These are phyloP conservation scores for Phyllostomus hastatus DNA, from an alignment of 2,113 vertebrate genomes.

Conservation along the genomic window DNA sequence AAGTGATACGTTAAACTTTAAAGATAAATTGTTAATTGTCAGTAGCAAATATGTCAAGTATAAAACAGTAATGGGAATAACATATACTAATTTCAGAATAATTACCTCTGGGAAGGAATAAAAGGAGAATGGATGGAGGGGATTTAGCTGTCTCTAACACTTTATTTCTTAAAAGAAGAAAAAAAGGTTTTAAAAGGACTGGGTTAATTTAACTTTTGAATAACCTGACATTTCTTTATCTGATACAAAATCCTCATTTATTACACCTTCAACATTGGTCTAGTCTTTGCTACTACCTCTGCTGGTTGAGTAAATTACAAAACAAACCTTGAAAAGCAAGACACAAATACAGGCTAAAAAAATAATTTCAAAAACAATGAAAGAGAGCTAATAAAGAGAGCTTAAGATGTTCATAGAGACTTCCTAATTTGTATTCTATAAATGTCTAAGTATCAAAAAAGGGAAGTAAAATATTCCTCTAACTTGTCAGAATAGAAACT, in stretches of 20 bases:
- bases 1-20: not conserved
- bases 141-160: not conserved
- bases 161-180: conserved; percentile 11
- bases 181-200: not conserved
- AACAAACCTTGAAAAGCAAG: conserved; percentile 42
- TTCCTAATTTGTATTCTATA: not conserved
- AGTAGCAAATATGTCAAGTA: not conserved
- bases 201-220: conserved; percentile 20
- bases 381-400: not conserved
- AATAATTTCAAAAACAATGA: not conserved
- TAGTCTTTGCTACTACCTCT: not conserved
- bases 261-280: not conserved
- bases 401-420: not conserved
- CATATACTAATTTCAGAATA: not conserved
- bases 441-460: conserved; percentile 23
- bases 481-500: conserved; percentile 18
- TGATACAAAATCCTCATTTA: not conserved
- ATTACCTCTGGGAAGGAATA: not conserved
- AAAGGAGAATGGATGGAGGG: not conserved
- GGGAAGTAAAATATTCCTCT: conserved; percentile 21
- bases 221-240: not conserved
- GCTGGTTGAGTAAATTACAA: not conserved
- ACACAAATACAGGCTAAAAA: not conserved
- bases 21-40: conserved; percentile 13
- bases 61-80: not conserved